Evolutionary conservation across 2,888 invertebrate genomes (phyloP), one percentile per base, ranked within the genome.

Genomic region (Halictus quadricinctus): DNA sequence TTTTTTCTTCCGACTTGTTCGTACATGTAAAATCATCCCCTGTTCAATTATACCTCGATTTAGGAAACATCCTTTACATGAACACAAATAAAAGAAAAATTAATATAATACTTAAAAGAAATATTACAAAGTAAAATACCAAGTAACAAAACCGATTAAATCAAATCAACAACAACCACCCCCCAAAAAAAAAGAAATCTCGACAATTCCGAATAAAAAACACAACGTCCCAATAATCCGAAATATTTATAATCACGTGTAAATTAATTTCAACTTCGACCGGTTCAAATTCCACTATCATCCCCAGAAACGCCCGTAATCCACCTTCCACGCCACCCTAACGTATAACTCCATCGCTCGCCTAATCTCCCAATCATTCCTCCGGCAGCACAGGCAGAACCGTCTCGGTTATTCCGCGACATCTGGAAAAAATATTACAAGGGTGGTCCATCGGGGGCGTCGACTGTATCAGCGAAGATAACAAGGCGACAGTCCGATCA

Each of bases 401-500:
- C 43, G n/a, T 43, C 43, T 41, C 70, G n/a, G 12, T 12, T 48
- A 21, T 73, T 73, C 73, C 18, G 36, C 76, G n/a, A 69, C 54
- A 54, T n/a, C 75, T 64, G 66, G 58, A 36, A 50, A 36, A 60
- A 76, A 50, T 66, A 25, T 54, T 72, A 21, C 80, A 54, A 72
- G 83, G 66, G 78, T 48, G 66, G 86, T 76, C 75, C 76, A 12
- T 86, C 81, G 84, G 64, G 83, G 81, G 73, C 72, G 58, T 70
- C 79, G 83, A 88, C 88, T 88, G 86, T 89, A 88, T 88, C 80
- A 82, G 83, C 75, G 70, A 79, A 88, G 89, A 89, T 90, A 90
- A 90, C 90, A 89, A 90, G 89, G 84, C 88, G 85, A 85, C 88
- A 86, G 82, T 83, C 81, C 80, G 90, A 90, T 90, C 90, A 88